These are phyloP conservation scores for Pheosia gnoma DNA, from an alignment of 2,888 invertebrate species.

Conservation along the genomic window DNA sequence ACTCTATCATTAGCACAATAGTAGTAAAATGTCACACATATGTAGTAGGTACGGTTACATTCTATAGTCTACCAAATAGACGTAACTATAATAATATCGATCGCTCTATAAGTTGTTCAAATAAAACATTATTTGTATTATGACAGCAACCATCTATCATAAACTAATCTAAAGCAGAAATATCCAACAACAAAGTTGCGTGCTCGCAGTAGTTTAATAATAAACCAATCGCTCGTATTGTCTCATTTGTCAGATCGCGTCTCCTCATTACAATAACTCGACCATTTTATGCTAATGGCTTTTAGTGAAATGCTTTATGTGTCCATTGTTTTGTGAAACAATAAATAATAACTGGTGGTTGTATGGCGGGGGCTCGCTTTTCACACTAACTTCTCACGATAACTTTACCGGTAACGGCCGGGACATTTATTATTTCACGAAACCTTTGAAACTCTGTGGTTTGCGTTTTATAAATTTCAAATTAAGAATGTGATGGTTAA, in stretches of 20 bases:
- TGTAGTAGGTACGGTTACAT: background rate
- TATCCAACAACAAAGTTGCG: slow-evolving; percentile 30
- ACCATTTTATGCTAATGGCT: slow-evolving; percentile 72
- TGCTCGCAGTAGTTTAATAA: slow-evolving; percentile 26
- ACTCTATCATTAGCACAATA: background rate
- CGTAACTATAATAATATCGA: no score
- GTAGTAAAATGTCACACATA: background rate
- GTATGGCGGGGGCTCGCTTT: background rate
- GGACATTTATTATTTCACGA: slow-evolving; percentile 3
- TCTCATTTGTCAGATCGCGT: slow-evolving; percentile 47
- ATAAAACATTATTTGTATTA: background rate
- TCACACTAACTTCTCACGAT: background rate
- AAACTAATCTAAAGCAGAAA: slow-evolving; percentile 24
- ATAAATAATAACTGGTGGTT: slow-evolving; percentile 53
- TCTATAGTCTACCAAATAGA: no score
- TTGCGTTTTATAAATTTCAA: background rate
- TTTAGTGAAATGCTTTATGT: slow-evolving; percentile 76
- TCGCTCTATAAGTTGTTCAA: background rate
- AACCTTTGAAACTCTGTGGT: background rate
- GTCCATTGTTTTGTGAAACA: slow-evolving; percentile 73
- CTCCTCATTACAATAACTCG: slow-evolving; percentile 47
- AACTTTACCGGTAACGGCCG: background rate
- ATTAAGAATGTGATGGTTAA: background rate
- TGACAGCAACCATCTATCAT: background rate
- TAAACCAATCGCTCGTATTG: slow-evolving; percentile 32